Evolutionary conservation across 2,113 vertebrate genomes (phyloP).

Genomic region (Tenrec ecaudatus): DNA sequence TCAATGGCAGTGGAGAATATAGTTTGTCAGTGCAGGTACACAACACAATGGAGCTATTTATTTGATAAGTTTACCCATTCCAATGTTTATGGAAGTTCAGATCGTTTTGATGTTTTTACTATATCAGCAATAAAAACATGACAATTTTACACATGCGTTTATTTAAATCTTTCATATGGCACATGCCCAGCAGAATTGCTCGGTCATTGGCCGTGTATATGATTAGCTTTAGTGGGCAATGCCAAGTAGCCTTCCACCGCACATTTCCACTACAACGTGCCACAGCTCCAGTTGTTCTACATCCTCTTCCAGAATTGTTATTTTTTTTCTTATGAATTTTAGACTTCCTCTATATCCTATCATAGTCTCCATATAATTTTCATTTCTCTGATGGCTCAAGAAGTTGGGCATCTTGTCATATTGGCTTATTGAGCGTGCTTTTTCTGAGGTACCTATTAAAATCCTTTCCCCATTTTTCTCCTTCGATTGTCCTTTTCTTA

Average conservation of each 20-base stretch:
- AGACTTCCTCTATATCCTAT: background rate
- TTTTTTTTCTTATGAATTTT: background rate
- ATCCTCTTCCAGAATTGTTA: background rate
- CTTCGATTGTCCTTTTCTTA: background rate
- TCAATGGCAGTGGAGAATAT: too few species aligned
- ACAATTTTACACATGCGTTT: background rate
- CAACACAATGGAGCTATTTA: too few species aligned
- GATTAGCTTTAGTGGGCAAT: background rate
- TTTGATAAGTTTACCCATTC: too few species aligned
- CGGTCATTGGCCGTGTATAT: background rate
- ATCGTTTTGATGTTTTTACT: too few species aligned
- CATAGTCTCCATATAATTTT: background rate
- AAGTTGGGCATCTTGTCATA: background rate
- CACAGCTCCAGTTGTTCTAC: background rate
- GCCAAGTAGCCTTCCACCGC: background rate
- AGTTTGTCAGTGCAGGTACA: too few species aligned
- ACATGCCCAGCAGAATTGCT: background rate
- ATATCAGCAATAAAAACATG: too few species aligned
- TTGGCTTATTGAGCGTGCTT: background rate
- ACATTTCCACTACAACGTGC: rapidly evolving
- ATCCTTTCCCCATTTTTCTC: background rate
- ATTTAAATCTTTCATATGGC: background rate
- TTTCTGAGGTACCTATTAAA: background rate
- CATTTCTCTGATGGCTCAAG: background rate
- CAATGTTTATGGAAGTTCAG: too few species aligned